phyloP scores from a whole-genome alignment of 2,888 invertebrate species.

The Corythucha ciliata region DNA sequence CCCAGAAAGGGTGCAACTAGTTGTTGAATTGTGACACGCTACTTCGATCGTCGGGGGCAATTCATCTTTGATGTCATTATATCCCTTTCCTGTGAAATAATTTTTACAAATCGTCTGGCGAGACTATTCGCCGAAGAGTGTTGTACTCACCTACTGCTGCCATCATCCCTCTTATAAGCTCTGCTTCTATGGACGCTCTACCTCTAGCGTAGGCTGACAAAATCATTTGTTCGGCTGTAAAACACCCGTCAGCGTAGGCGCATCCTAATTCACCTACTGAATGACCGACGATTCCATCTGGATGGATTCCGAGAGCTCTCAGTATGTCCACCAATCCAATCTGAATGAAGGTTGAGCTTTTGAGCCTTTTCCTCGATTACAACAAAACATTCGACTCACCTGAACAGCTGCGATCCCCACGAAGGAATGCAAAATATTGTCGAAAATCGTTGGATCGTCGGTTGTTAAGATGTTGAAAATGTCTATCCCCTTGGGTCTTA shows the following conservation, averaged over 20 bases:
- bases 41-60: slow-evolving; percentile 57
- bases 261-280: slow-evolving; percentile 56
- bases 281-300: slow-evolving; percentile 66
- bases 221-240: slow-evolving; percentile 53
- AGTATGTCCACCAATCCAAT: slow-evolving; percentile 57
- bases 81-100: too few species aligned
- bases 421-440: slow-evolving; percentile 61
- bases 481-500: slow-evolving; percentile 56
- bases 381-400: too few species aligned
- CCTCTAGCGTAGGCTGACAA: slow-evolving; percentile 53
- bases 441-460: slow-evolving; percentile 50
- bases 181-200: slow-evolving; percentile 42
- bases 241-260: slow-evolving; percentile 54
- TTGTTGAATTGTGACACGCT: slow-evolving; percentile 70
- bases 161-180: slow-evolving; percentile 43
- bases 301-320: slow-evolving; percentile 50
- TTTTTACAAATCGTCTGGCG: too few species aligned
- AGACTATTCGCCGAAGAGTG: too few species aligned
- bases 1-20: slow-evolving; percentile 70
- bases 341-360: too few species aligned
- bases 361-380: too few species aligned
- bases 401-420: slow-evolving; percentile 62
- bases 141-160: slow-evolving; percentile 45
- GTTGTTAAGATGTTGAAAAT: slow-evolving; percentile 54
- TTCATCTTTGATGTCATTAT: slow-evolving; percentile 34